Conservation (phyloP, 2,888 invertebrate genomes). For the Caenorhabditis parvicauda region DNA sequence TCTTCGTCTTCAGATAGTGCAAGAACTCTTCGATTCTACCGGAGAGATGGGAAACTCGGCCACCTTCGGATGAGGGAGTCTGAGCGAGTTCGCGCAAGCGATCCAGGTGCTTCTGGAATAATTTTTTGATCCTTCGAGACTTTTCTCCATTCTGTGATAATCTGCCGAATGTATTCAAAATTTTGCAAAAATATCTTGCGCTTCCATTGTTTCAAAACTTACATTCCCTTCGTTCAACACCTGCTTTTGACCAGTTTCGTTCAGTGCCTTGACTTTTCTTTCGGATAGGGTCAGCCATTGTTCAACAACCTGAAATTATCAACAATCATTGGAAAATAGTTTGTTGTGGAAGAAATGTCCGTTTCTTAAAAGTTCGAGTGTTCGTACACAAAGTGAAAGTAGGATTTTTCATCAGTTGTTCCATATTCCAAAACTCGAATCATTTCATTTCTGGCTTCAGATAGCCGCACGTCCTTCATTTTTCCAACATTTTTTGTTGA, state of each 20-base stretch:
- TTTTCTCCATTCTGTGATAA: not conserved
- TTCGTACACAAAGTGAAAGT: too few species aligned
- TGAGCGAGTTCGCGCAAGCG: conserved; percentile 23
- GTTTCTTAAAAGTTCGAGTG: too few species aligned
- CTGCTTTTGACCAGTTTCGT: conserved; percentile 34
- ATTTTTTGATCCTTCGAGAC: not conserved
- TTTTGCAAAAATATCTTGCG: not conserved
- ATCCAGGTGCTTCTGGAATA: conserved; percentile 18
- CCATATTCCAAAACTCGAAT: too few species aligned
- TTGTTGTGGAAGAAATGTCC: too few species aligned
- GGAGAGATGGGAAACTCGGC: conserved; percentile 30
- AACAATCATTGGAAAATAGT: not conserved
- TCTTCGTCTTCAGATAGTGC: conserved; percentile 39
- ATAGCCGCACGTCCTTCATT: too few species aligned
- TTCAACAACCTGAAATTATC: conserved; percentile 21
- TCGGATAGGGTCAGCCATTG: conserved; percentile 39
- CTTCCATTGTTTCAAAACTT: not conserved
- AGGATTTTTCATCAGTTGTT: too few species aligned
- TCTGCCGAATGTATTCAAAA: not conserved
- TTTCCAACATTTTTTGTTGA: too few species aligned
- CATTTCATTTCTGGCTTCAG: too few species aligned
- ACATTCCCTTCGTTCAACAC: conserved; percentile 41
- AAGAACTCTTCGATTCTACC: conserved; percentile 45
- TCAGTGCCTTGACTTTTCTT: conserved; percentile 37
- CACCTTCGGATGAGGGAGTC: conserved; percentile 20